Base-by-base conservation (phyloP, 2,888 invertebrate species). In the Ceratothoa steindachneri region DNA sequence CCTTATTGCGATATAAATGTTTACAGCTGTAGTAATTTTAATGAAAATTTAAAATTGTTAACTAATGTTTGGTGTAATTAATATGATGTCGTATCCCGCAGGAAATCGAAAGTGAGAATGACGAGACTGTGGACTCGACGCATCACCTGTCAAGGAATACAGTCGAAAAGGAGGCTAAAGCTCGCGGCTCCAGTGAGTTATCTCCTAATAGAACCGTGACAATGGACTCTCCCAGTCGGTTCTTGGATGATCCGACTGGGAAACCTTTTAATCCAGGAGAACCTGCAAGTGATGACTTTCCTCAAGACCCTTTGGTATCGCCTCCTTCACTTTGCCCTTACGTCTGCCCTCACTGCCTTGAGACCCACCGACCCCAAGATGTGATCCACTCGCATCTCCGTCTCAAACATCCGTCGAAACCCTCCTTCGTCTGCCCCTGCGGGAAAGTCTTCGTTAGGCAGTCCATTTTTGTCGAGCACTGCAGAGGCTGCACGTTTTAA, bases 381-480 rank as follows among this genome's bases (percentile, higher is more conserved):
- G 69, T 51, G 2, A 30, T 79, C 9, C 41, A 29, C 19, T 70
- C 72, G 19, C 79, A 79, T 27, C 55, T 79, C 22, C 69, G 73
- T 30, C 41, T 72, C 24, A 75, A 73, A 55, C 79, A 79, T 71
- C 75, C 79, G 3, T 55, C 72, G 28, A 79, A 79, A 29, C 72
- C 76, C 27, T 73, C 72, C 55, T 79, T 79, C 31, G 30, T 67
- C 5, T 79, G 79, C 29, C 64, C 30, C n/a, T 79, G 79, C 66
- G 72, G 74, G 9, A 73, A 76, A 4, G 74, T 79, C 4, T 79
- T 73, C 55, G 69, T 73, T 3, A 30, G 75, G 29, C 67, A 73
- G 30, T 67, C 27, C 12, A 22, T 65, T 4, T 70, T 69, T 19
- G 73, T 71, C 65, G 73, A 68, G 7, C 78, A 78, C 53, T 30